A percentile compares a stretch with the other conserved stretches of the same genome.
Conservation (phyloP, 2,888 invertebrate species). For the Tillus elongatus region DNA sequence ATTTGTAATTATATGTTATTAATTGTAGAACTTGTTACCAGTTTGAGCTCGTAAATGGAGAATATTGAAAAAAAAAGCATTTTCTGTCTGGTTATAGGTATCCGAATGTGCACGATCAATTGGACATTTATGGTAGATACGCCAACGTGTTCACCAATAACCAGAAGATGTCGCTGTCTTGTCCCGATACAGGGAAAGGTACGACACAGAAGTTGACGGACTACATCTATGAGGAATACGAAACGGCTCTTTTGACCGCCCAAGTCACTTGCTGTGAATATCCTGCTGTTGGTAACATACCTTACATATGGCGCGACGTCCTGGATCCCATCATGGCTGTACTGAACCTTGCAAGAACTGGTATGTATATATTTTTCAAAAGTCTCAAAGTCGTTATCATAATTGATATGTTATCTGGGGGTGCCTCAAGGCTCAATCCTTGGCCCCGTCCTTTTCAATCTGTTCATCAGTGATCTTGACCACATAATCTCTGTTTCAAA, state of each 20-base stretch:
- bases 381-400: too few species aligned
- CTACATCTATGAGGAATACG: slow-evolving; percentile 52
- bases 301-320: slow-evolving; percentile 62
- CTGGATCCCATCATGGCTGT: slow-evolving; percentile 55
- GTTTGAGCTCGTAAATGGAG: too few species aligned
- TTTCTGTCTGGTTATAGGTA: slow-evolving; percentile 26
- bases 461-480: too few species aligned
- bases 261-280: slow-evolving; percentile 78
- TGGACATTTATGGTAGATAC: slow-evolving; percentile 44
- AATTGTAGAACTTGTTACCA: too few species aligned
- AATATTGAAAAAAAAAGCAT: too few species aligned
- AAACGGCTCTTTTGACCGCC: slow-evolving; percentile 58
- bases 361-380: slow-evolving; percentile 35
- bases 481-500: too few species aligned
- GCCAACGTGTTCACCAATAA: slow-evolving; percentile 44
- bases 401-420: too few species aligned
- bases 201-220: slow-evolving; percentile 48
- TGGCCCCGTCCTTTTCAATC: too few species aligned
- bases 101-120: slow-evolving; percentile 27
- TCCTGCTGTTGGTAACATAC: slow-evolving; percentile 59
- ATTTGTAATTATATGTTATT: too few species aligned
- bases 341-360: slow-evolving; percentile 53
- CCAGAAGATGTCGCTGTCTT: slow-evolving; percentile 36
- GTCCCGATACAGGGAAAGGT: slow-evolving; percentile 33
- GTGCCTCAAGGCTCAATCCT: too few species aligned